Evolutionary conservation across 2,888 invertebrate species (phyloP).

Genomic region (Geophilus truncorum): DNA sequence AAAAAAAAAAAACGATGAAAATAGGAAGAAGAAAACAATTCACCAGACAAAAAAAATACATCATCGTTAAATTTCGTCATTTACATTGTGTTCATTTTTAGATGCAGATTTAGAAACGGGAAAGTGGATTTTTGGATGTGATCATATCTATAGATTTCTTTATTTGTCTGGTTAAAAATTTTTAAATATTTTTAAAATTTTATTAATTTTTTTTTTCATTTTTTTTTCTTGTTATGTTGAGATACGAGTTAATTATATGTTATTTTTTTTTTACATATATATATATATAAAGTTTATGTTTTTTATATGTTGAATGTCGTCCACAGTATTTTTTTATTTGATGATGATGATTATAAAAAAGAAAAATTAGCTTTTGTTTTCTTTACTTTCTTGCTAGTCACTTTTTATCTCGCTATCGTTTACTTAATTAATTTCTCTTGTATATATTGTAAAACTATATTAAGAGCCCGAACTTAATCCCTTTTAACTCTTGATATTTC

Average conservation of each 20-base stretch:
- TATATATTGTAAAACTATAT: not conserved
- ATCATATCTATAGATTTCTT: not conserved
- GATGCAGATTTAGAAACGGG: not conserved
- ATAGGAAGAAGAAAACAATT: not conserved
- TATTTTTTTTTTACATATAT: too few relatives aligned
- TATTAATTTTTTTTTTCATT: not conserved
- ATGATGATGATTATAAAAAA: not conserved
- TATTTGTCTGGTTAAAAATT: not conserved
- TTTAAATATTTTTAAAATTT: not conserved
- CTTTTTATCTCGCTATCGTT: not conserved
- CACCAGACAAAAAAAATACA: not conserved
- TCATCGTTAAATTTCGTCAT: not conserved
- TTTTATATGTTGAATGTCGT: not conserved
- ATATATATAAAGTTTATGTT: not conserved
- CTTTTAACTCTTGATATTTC: constrained; percentile 13
- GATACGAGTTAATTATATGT: not conserved
- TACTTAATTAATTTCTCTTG: not conserved
- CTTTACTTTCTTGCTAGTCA: not conserved
- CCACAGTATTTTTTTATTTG: not conserved
- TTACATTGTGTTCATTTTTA: not conserved
- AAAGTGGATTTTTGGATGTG: not conserved
- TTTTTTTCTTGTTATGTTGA: not conserved
- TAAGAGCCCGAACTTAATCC: not conserved
- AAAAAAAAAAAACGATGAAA: not conserved
- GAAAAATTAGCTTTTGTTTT: not conserved